Evolutionary conservation across 2,888 invertebrate species (phyloP).

Genomic region (Nezara viridula): DNA sequence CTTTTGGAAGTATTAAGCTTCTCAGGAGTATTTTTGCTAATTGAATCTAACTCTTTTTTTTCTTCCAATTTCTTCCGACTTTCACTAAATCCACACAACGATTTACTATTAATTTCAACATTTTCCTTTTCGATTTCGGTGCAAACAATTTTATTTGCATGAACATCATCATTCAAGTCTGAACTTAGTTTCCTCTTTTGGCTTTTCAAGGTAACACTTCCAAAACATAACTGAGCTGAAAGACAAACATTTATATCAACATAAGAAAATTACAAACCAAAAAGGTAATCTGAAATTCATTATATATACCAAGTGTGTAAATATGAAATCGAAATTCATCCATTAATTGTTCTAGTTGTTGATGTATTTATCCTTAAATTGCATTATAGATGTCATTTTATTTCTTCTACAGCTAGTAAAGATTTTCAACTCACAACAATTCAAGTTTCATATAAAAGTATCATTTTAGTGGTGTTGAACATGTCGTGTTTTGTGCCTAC

Average conservation of each 20-base stretch:
- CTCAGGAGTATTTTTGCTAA: not conserved
- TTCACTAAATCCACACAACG: constrained; percentile 53
- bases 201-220: constrained; percentile 45
- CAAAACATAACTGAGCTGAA: constrained; percentile 59
- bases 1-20: not conserved
- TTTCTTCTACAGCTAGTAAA: too few relatives aligned
- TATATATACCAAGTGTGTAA: too few relatives aligned
- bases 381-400: too few relatives aligned
- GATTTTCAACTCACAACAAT: too few relatives aligned
- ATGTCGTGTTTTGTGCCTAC: too few relatives aligned
- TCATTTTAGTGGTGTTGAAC: too few relatives aligned
- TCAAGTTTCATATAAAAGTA: too few relatives aligned
- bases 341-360: too few relatives aligned
- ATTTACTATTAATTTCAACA: constrained; percentile 58
- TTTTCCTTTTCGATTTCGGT: constrained; percentile 62
- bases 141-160: constrained; percentile 55
- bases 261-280: not conserved
- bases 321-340: too few relatives aligned
- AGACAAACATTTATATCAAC: constrained; percentile 23
- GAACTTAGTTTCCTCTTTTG: constrained; percentile 59
- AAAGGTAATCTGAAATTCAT: too few relatives aligned
- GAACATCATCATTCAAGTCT: constrained; percentile 65
- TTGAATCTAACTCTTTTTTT: constrained; percentile 28
- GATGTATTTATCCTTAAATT: too few relatives aligned
- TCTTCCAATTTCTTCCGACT: not conserved